Evolutionary conservation across 2,888 invertebrate genomes (phyloP), one percentile per base, ranked within the genome.

Genomic region (Brenthis ino): DNA sequence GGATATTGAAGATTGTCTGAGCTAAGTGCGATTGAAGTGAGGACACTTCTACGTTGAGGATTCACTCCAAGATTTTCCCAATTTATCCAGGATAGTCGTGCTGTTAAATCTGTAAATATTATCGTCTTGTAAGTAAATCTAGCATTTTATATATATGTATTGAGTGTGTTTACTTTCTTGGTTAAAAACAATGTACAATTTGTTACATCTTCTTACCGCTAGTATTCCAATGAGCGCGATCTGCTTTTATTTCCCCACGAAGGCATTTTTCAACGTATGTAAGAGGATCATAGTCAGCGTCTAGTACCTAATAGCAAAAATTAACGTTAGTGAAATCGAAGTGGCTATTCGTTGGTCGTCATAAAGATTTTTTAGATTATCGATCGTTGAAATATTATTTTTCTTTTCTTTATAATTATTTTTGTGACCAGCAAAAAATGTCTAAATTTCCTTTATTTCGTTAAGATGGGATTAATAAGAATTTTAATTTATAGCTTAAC

Each of bases 61-160:
- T 97, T 97, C 4, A 99, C 98, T 0, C 99, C 99, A 1, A 99
- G 94, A 84, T 98, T 98, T 86, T 99, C 98, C 99, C 99, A 99
- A 83, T 99, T 99, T 79, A 99, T 99, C 99, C 99, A 99, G 0
- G 98, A 98, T 43, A 99, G 93, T 67, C 99, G 94, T 0, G 99
- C 99, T 1, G 99, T 98, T 76, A 99, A 93, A 95, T 99, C 99
- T 99, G 92, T 4, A 73, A 78, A 69, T 64, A 72, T 28, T 57
- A 28, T 6, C 24, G 33, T 11, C 11, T 43, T 11, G 37, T 43
- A 43, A 11, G 8, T 43, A 37, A 37, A 37, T 43, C 11, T 11
- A 43, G 11, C 3, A 43, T 11, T 37, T 20, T 20, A 1, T 20
- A n/a, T n/a, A 20, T 20, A 20, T 20, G 20, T 20, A 20, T 20